Percentiles rank a stretch among this genome's conserved stretches.
These are phyloP conservation scores for Zeuzera pyrina DNA, from an alignment of 2,888 invertebrate species.

Conservation along the genomic window DNA sequence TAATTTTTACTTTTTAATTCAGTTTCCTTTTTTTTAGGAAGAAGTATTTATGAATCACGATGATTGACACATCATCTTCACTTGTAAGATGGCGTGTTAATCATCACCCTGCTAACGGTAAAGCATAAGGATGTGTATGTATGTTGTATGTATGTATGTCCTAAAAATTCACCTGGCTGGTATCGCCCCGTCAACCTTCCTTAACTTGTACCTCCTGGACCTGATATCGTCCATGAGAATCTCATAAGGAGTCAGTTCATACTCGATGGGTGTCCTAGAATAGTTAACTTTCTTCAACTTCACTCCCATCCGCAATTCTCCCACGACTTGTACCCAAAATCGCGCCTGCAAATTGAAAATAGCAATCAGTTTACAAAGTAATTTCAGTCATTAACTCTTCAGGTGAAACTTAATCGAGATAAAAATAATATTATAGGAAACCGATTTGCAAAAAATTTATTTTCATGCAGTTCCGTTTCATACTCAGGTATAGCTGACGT, in stretches of 20 bases:
- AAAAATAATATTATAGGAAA: no score
- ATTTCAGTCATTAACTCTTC: no score
- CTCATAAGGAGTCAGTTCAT: slow-evolving; percentile 96
- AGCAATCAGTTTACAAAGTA: background rate
- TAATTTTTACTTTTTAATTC: no score
- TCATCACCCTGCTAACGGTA: no score
- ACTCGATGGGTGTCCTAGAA: slow-evolving; percentile 87
- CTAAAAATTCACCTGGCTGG: slow-evolving; percentile 76
- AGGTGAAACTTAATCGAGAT: no score
- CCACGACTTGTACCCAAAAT: slow-evolving; percentile 96
- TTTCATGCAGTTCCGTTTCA: no score
- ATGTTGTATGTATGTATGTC: no score
- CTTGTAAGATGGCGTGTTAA: no score
- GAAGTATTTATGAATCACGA: background rate
- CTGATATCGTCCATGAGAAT: slow-evolving; percentile 97
- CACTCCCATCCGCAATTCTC: slow-evolving; percentile 91
- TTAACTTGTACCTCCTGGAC: slow-evolving; percentile 89
- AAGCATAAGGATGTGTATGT: no score
- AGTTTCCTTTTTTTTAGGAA: no score
- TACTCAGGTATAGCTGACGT: no score
- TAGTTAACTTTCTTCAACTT: slow-evolving; percentile 90
- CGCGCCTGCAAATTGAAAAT: slow-evolving; percentile 81
- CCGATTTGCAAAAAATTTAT: no score
- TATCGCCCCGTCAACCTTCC: slow-evolving; percentile 89
- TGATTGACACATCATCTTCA: background rate